phyloP scores from a whole-genome alignment of 23 tunicate genomes.

The Ascidia mentula region DNA sequence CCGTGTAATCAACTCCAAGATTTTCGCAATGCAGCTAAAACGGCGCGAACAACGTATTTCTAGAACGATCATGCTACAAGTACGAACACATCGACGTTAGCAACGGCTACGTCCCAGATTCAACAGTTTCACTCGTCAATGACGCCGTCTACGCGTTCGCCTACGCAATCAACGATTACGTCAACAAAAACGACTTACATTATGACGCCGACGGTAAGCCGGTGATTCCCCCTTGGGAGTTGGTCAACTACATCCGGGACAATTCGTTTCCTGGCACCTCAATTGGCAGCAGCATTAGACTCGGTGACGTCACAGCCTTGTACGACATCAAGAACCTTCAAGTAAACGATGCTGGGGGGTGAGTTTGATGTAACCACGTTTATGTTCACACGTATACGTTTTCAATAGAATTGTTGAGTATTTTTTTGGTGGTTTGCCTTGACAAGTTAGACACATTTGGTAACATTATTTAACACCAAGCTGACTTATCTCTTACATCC shows the following conservation, averaged over 20 bases:
- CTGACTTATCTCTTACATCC: too few relatives aligned
- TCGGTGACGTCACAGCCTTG: constrained; percentile 1
- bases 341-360: constrained; percentile 17
- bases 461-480: too few relatives aligned
- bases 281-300: background rate
- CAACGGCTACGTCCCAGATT: constrained; percentile 34
- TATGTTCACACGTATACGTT: too few relatives aligned
- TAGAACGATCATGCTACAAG: constrained; percentile 12
- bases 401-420: too few relatives aligned
- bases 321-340: constrained; percentile 38
- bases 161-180: constrained; percentile 26
- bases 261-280: constrained; percentile 16
- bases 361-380: background rate
- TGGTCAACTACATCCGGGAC: constrained; percentile 11
- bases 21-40: too few relatives aligned
- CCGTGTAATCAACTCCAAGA: too few relatives aligned
- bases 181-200: constrained; percentile 1
- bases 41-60: too few relatives aligned
- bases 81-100: constrained; percentile 27
- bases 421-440: too few relatives aligned
- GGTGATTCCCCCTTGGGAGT: constrained; percentile 23
- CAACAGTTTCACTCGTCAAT: constrained; percentile 32
- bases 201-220: constrained; percentile 17
- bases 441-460: too few relatives aligned
- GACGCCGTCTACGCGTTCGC: constrained; percentile 37